Base-by-base conservation (phyloP, 2,888 invertebrate species). In the Dicranocentrus wangi region DNA sequence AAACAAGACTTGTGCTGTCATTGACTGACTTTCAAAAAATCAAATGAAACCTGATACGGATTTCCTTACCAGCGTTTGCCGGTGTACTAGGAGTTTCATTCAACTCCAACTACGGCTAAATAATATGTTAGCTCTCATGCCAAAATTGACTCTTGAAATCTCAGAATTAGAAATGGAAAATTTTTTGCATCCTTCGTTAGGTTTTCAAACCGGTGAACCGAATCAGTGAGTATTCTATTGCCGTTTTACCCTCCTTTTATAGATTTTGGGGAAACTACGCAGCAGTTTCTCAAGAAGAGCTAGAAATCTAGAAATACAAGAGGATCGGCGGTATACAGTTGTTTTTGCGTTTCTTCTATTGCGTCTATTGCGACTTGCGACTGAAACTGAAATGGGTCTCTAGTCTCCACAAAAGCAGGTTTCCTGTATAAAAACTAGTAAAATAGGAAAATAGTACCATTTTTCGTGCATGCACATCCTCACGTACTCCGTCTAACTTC, bases 401-500 rank as follows among this genome's bases (percentile, higher is more conserved):
- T n/a, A n/a, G n/a, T n/a, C n/a, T n/a, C n/a, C n/a, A n/a, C n/a
- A 39, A 13, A 8, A 39, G 39, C 39, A 5, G 47, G 47, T 47
- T 47, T 47, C 32, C 15, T n/a, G 47, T 47, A n/a, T 10, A 47
- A n/a, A 39, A 13, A 51, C 3, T n/a, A 17, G 51, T 5, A n/a
- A 17, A n/a, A 51, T 7, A 51, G 51, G n/a, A 51, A 5, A 13
- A 3, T n/a, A n/a, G 5, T 51, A 2, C 2, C 55, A 25, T 55
- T 25, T 1, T 23, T 55, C 15, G 2, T 19, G 63, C 53, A 65
- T 65, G 55, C n/a, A 53, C 55, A 65, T 15, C 39, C 39, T 15
- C 65, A 63, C 73, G 73, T 73, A 55, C 25, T 25, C 25, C 25
- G 3, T 51, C 51, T 51, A 73, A 42, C 63, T 55, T 32, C 23